These are phyloP conservation scores for Cyprinella venusta DNA, from an alignment of 2,797 vertebrate species.

Conservation along the genomic window DNA sequence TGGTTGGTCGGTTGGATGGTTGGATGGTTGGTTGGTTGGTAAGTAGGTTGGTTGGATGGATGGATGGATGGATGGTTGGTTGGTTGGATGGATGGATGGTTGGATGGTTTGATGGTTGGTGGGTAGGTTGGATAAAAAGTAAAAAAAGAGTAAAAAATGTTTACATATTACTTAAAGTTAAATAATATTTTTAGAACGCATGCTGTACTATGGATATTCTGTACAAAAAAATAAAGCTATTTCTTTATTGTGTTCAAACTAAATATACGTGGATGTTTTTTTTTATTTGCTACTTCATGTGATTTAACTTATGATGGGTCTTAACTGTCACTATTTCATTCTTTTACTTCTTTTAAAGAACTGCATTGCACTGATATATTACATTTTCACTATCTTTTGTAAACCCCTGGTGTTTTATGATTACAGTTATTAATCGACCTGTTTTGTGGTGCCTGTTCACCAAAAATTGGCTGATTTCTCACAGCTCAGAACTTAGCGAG, in stretches of 20 bases:
- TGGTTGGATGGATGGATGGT: too few relatives aligned
- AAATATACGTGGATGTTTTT: neutral
- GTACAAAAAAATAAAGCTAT: neutral
- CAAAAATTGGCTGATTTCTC: conserved; percentile 29
- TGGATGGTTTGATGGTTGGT: too few relatives aligned
- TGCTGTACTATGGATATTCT: neutral
- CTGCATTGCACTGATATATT: neutral
- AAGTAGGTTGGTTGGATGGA: too few relatives aligned
- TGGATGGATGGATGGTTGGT: too few relatives aligned
- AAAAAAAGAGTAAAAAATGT: too few relatives aligned
- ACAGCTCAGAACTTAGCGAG: conserved; percentile 15
- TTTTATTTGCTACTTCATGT: neutral
- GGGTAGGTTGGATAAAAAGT: too few relatives aligned
- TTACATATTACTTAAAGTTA: neutral
- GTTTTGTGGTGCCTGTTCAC: conserved; percentile 23
- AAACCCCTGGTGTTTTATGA: conserved; percentile 11
- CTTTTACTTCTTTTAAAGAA: neutral
- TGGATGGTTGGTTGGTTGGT: too few relatives aligned
- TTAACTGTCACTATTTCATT: neutral
- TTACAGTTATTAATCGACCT: conserved; percentile 33
- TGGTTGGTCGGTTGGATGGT: too few relatives aligned
- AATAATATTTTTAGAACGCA: neutral
- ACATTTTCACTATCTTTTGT: neutral
- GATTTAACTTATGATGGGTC: neutral
- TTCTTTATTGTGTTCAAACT: neutral